Base-by-base conservation (phyloP, 1,140 invertebrate genomes). In the Drosophila elegans region DNA sequence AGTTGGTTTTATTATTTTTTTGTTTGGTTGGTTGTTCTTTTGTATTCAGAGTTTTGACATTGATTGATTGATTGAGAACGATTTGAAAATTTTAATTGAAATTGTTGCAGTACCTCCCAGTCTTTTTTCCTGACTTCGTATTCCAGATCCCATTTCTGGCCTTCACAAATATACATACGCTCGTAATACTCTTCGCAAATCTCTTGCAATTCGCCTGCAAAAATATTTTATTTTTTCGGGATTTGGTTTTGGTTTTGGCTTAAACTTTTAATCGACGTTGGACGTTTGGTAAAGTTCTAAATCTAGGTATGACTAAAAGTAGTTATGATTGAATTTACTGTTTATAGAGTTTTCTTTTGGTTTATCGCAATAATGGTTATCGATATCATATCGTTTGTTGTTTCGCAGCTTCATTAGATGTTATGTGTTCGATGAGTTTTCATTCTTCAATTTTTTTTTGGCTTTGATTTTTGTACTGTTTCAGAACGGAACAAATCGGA, bases 141-240 rank as follows among this genome's bases (percentile, higher is more conserved):
- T 96, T 99, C 98, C 96, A 99, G 98, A 96, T 99, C 98, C 96
- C 98, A 99, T 95, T 99, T 98, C 94, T 98, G 97, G 95, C 97
- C 97, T 95, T 99, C 98, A 95, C 98, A 97, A 94, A 96, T 95
- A 95, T 96, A 96, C 95, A 99, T 96, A 94, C 97, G 97, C 93
- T 97, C 96, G 96, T 97, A 96, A 96, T 99, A 97, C 94, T 98
- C 96, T 95, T 97, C 95, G 95, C 97, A 96, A 95, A 98, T 96
- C 95, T 95, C 95, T 95, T 96, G 96, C 89, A 92, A 92, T 90
- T 92, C 90, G 88, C 91, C 92, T 92, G 92, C 69, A 92, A 92
- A 90, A 91, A 89, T 55, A 84, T 71, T 71, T 68, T 41, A 76
- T 75, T 67, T 75, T 75, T 59, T 75, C 73, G 27, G 56, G 56